Evolutionary conservation across 2,113 vertebrate genomes (phyloP).

Genomic region (Podocnemis expansa): DNA sequence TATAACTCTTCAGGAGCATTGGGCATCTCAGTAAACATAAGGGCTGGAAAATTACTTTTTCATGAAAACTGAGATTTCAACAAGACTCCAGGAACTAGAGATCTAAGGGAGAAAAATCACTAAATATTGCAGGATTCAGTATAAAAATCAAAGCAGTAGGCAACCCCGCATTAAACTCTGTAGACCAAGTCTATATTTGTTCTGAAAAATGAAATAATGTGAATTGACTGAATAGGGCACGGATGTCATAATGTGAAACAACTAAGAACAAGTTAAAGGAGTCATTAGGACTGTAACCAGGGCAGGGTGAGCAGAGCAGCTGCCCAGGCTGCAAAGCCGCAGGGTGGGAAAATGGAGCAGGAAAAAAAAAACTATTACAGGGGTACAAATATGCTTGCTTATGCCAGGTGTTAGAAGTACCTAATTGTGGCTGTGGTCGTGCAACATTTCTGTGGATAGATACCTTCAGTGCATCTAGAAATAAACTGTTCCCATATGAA

Average conservation of each 20-base stretch:
- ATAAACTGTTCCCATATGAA: constrained; percentile 13
- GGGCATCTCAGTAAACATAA: not conserved
- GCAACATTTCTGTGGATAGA: not conserved
- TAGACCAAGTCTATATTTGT: too few species aligned
- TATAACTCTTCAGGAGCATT: not conserved
- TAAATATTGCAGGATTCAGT: constrained; percentile 21
- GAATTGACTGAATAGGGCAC: not conserved
- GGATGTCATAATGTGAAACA: not conserved
- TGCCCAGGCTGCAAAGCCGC: too few species aligned
- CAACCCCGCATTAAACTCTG: too few species aligned
- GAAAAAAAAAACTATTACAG: too few species aligned
- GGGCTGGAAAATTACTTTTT: constrained; percentile 25
- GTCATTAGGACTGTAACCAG: not conserved
- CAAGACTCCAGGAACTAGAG: constrained; percentile 36
- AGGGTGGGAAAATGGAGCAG: too few species aligned
- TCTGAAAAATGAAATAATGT: too few species aligned
- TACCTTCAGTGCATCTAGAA: not conserved
- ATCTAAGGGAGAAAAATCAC: constrained; percentile 36
- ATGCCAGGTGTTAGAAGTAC: too few species aligned
- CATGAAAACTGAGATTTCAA: not conserved
- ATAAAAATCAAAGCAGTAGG: not conserved
- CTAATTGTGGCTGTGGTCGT: not conserved
- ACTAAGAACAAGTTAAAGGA: not conserved
- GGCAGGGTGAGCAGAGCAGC: too few species aligned
- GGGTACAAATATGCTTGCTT: too few species aligned